Evolutionary conservation across 2,888 invertebrate species (phyloP).

Genomic region (Anarsia innoxiella): DNA sequence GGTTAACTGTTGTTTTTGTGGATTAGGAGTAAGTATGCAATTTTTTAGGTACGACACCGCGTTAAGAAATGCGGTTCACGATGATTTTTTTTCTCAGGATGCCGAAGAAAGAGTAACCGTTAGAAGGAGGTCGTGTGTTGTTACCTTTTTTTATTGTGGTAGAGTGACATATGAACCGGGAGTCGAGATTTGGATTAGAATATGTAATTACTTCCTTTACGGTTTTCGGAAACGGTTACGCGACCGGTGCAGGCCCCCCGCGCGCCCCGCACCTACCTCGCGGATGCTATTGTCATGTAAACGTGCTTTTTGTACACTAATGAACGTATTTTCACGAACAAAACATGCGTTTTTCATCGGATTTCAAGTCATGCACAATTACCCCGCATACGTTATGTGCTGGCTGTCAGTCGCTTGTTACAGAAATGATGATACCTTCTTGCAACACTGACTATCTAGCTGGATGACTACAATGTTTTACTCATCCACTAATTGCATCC

Average conservation of each 20-base stretch:
- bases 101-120: constrained; percentile 54
- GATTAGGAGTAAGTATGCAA: constrained; percentile 61
- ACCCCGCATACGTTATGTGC: background rate
- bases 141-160: constrained; percentile 57
- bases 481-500: constrained; percentile 5
- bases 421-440: constrained; percentile 4
- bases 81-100: constrained; percentile 67
- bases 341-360: constrained; percentile 10
- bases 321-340: constrained; percentile 14
- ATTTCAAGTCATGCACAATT: constrained; percentile 9
- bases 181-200: constrained; percentile 65
- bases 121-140: constrained; percentile 49
- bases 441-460: background rate
- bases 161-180: constrained; percentile 71
- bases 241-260: constrained; percentile 39
- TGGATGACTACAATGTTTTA: no score
- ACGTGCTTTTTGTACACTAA: constrained; percentile 16
- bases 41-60: constrained; percentile 48
- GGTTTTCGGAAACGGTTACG: constrained; percentile 66
- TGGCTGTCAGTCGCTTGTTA: constrained; percentile 1
- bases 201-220: constrained; percentile 75
- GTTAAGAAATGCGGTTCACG: constrained; percentile 56
- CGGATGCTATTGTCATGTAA: constrained; percentile 25
- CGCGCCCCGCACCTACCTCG: constrained; percentile 26
- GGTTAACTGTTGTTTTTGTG: constrained; percentile 38